Base-by-base conservation (phyloP, 2,113 vertebrate species). In the Trichechus manatus region DNA sequence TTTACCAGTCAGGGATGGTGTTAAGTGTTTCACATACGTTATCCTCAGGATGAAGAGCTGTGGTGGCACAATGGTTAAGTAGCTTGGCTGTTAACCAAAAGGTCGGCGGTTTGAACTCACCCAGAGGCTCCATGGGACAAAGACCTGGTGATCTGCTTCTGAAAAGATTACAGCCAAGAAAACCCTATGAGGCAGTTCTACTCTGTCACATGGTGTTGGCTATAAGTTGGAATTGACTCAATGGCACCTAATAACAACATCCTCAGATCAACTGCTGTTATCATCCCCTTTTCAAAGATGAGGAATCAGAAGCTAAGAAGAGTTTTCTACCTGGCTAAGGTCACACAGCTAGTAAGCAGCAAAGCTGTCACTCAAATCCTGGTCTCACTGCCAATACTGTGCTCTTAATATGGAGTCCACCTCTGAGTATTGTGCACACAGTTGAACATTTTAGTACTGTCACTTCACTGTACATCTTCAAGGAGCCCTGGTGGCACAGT, bases 251-350 rank as follows among this genome's bases (percentile, higher is more conserved):
- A 20, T 15, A 56, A 56, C 3, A 72, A 72, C n/a, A n/a, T 72
- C 68, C 33, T 72, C 33, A n/a, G 59, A 72, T 4, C 3, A 61
- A 23, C 59, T 91, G n/a, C 44, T 68, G 31, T 42, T 83, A 50
- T 79, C 29, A 84, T 31, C 56, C 75, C 13, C 29, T 10, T 84
- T 82, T 77, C 81, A 59, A 78, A 83, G 44, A 77, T 9, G 13
- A 92, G 88, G 74, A 91, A 72, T 53, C 53, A 83, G 61, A 92
- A 75, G 61, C 44, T 68, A 74, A 93, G 79, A 66, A 83, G 33
- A 23, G 63, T 59, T 74, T n/a, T 42, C 53, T 80, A 4, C 20
- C 4, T 50, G 47, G 77, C 39, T 23, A 33, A 42, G 27, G 47
- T 79, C 89, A 88, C 83, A 93, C 22, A 82, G 27, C 79, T 64